Base-by-base conservation (phyloP, 2,888 invertebrate genomes). In the Lottia gigantea region DNA sequence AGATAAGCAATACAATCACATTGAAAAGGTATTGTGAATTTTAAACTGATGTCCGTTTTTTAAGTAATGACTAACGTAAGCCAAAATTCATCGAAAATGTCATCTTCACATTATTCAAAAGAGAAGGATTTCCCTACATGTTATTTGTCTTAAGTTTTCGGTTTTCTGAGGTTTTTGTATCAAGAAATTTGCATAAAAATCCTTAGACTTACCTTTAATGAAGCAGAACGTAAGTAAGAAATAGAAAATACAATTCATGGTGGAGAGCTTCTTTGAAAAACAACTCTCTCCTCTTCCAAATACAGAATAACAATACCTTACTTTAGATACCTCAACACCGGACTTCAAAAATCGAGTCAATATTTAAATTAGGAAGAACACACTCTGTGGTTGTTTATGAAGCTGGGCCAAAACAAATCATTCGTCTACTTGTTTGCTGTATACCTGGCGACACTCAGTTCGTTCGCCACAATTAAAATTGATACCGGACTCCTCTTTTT, bases 261-360 rank as follows among this genome's bases (percentile, higher is more conserved):
- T 23, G 23, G 55, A 55, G 55, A 55, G 55, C 19, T 23, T 23
- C 55, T 23, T 55, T 55, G 4, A 23, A 55, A 55, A 55, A 55
- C 23, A 55, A 19, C 55, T 55, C 23, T 19, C 55, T 55, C 23
- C 55, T 19, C 23, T 55, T 14, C 23, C 55, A 23, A 19, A 55
- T 14, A 55, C 19, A 15, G 55, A 23, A 23, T 23, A 55, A 55
- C 23, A 23, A 11, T 55, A 23, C 23, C 19, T 19, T 55, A 12
- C 11, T 19, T 55, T 11, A 23, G 23, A 55, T 23, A 23, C 14
- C 55, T 55, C n/a, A 2, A 55, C 55, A 23, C 55, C 23, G 55
- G 55, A 55, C 55, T 55, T 55, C 23, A 55, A 23, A 23, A 55
- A 55, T 55, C 6, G 55, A 23, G 55, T 55, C 19, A 55, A 55